A percentile compares a stretch with the other conserved stretches of the same genome.
Evolutionary conservation across 1,140 invertebrate genomes (phyloP).

Genomic region (Octopus sinensis): DNA sequence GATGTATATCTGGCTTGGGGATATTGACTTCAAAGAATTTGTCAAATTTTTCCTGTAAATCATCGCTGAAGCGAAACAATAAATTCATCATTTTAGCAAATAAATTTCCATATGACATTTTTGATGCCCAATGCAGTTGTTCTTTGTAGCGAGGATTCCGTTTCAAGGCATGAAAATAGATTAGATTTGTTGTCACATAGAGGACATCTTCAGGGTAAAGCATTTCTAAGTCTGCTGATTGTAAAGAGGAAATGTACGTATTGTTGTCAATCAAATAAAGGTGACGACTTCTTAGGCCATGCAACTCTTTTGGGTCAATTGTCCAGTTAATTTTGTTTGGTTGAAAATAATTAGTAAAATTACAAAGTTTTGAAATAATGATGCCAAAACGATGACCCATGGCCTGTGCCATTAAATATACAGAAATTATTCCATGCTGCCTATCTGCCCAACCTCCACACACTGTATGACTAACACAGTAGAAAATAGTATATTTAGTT

Average conservation of each 20-base stretch:
- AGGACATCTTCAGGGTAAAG: constrained; percentile 25
- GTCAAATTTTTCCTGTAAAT: background rate
- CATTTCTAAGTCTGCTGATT: constrained; percentile 23
- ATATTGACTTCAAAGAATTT: background rate
- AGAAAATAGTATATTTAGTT: constrained; percentile 28
- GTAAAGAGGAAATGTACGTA: background rate
- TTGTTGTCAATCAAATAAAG: constrained; percentile 2
- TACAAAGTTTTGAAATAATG: constrained; percentile 32
- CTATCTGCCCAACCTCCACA: constrained; percentile 41
- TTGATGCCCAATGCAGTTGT: constrained; percentile 17
- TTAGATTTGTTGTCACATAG: constrained; percentile 24
- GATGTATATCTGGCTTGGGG: background rate
- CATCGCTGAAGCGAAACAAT: constrained; percentile 10
- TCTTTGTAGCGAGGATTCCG: constrained; percentile 13
- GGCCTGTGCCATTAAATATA: constrained; percentile 26
- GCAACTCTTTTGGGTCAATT: constrained; percentile 1
- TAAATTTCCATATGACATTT: background rate
- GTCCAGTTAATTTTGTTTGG: constrained; percentile 30
- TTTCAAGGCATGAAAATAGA: constrained; percentile 12
- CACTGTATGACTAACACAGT: constrained; percentile 17
- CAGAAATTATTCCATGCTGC: constrained; percentile 30
- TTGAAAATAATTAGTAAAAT: constrained; percentile 23
- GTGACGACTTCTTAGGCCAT: background rate
- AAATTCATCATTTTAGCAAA: constrained; percentile 8
- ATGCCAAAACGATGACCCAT: constrained; percentile 29